Evolutionary conservation across 2,797 vertebrate species (phyloP), one percentile per base, ranked within the genome.

Genomic region (Telmatherina bonti): DNA sequence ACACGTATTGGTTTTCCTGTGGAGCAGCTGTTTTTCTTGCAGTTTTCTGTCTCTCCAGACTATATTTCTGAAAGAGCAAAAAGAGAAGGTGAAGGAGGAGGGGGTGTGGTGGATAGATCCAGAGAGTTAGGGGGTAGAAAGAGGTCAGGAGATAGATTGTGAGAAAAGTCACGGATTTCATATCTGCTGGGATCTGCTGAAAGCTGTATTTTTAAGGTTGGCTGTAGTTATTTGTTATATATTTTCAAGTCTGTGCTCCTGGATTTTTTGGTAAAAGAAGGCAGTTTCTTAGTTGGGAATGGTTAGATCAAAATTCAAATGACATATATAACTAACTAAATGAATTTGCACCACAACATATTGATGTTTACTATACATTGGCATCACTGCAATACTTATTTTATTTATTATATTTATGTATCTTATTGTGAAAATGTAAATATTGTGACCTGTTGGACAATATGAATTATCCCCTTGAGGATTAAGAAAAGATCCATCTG

Each of bases 121-220:
- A 41, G 58, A 69, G 65, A 78, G 67, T 68, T 63, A 70, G 64
- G 85, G 85, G 74, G 75, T 72, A 79, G 84, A 52, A 36, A 83
- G 78, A 88, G 88, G 85, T 91, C 85, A 90, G 74, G 73, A 74
- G 71, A 79, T 64, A 76, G 77, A 89, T 85, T 85, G 80, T 85
- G 79, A 78, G 84, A 87, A 86, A 89, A 89, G 76, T 87, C 85
- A 81, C 88, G 78, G 86, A 84, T 90, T 88, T 85, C 57, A 77
- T 79, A 71, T 90, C 83, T 87, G 63, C 81, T 71, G 66, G 75
- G 83, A 33, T 77, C 70, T 41, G 70, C 71, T 27, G 62, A 74
- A 65, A 74, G 63, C 75, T 78, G 72, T 74, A 74, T 84, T 85
- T 83, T 69, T 68, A 73, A 67, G 72, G 79, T 71, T 81, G 71